phyloP scores from a whole-genome alignment of 2,888 invertebrate genomes.

The Agrotis puta region DNA sequence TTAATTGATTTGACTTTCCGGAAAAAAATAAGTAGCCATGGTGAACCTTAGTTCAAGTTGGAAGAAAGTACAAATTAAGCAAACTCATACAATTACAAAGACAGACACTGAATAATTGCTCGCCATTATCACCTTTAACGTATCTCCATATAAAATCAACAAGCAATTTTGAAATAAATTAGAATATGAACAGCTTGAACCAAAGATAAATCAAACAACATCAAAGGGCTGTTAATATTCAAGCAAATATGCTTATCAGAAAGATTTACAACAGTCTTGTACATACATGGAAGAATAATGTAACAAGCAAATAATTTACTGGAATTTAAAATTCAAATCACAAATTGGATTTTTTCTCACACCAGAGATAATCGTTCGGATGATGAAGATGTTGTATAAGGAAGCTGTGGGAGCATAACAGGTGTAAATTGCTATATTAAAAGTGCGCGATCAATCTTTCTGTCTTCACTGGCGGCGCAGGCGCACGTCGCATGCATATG shows the following conservation, averaged over 20 bases:
- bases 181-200: constrained; percentile 23
- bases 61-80: background rate
- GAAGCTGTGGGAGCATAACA: constrained; percentile 78
- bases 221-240: constrained; percentile 48
- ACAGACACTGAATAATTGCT: constrained; percentile 24
- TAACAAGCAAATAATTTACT: constrained; percentile 53
- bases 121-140: constrained; percentile 31
- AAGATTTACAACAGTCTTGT: constrained; percentile 42
- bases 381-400: constrained; percentile 72
- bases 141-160: constrained; percentile 37
- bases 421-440: constrained; percentile 87
- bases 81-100: constrained; percentile 10
- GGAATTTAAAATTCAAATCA: constrained; percentile 64
- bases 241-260: constrained; percentile 55
- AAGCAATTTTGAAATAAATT: constrained; percentile 53
- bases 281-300: constrained; percentile 58
- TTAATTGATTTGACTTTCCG: no score
- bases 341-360: constrained; percentile 66
- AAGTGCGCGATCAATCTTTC: constrained; percentile 78
- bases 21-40: no score
- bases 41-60: background rate
- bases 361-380: constrained; percentile 68
- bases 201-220: constrained; percentile 44
- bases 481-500: constrained; percentile 67
- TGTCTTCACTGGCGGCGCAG: constrained; percentile 61